phyloP scores from a whole-genome alignment of 2,888 invertebrate genomes.

The Crematogaster levior region DNA sequence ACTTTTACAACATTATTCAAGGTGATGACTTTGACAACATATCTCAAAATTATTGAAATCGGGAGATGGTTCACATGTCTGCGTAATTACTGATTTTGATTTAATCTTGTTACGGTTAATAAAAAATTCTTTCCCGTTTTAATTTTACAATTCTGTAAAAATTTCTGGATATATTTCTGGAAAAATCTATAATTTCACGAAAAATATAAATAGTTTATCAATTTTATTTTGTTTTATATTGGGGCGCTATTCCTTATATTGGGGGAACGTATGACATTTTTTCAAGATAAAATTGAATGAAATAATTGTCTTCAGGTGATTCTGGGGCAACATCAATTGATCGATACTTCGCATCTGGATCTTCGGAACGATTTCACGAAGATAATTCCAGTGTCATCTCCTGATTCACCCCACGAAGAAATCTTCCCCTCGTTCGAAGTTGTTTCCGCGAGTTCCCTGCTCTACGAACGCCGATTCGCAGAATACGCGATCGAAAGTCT shows the following conservation, averaged over 20 bases:
- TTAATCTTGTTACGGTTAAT: too few species aligned
- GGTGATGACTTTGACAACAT: too few species aligned
- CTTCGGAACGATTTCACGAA: not conserved
- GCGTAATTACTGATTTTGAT: too few species aligned
- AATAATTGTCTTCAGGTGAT: constrained; percentile 51
- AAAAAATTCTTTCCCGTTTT: not conserved
- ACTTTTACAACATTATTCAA: too few species aligned
- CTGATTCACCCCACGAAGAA: constrained; percentile 7
- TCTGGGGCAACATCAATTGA: constrained; percentile 54
- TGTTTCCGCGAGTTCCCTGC: not conserved
- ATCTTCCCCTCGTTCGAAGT: not conserved
- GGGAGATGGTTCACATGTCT: too few species aligned
- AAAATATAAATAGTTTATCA: not conserved
- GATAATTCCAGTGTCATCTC: constrained; percentile 38
- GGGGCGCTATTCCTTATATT: too few species aligned
- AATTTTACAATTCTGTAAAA: too few species aligned
- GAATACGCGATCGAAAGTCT: not conserved
- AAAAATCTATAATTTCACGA: not conserved
- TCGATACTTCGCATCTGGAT: constrained; percentile 13
- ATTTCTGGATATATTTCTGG: not conserved
- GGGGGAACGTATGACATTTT: not conserved
- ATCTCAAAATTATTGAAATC: too few species aligned
- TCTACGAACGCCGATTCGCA: not conserved
- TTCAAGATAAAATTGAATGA: not conserved
- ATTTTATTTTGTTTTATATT: too few species aligned